phyloP scores from a whole-genome alignment of 2,113 vertebrate species.

The Hepsetus odoe region DNA sequence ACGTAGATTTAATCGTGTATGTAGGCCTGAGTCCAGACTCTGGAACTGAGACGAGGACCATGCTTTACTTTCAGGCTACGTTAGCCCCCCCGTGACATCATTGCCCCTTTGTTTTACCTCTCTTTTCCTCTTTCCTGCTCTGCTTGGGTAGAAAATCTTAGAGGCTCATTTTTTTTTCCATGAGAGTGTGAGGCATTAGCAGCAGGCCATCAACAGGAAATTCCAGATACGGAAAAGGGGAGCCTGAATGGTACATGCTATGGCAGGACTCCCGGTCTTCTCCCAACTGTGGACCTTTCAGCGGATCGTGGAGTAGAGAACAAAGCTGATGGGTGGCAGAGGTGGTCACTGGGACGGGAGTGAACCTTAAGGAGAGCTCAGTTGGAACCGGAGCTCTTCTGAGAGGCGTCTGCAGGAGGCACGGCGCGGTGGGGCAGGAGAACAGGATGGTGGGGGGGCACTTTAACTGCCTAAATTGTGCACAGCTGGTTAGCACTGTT shows the following conservation, averaged over 20 bases:
- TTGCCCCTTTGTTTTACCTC: not conserved
- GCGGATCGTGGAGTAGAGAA: slow-evolving; percentile 28
- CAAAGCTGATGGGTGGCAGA: slow-evolving; percentile 10
- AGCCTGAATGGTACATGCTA: not conserved
- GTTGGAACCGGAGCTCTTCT: slow-evolving; percentile 17
- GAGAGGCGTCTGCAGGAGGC: slow-evolving; percentile 52
- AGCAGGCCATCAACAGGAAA: slow-evolving; percentile 59
- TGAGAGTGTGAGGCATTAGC: slow-evolving; percentile 43
- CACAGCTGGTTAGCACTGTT: slow-evolving; percentile 57
- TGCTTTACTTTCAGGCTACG: slow-evolving; percentile 4
- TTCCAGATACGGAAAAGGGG: slow-evolving; percentile 45
- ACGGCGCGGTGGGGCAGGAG: slow-evolving; percentile 51
- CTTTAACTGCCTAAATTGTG: slow-evolving; percentile 69
- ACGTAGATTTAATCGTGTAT: not conserved
- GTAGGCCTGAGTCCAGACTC: not conserved
- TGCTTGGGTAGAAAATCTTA: slow-evolving; percentile 19
- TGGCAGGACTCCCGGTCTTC: slow-evolving; percentile 28
- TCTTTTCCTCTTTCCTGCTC: slow-evolving; percentile 3
- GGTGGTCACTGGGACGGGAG: slow-evolving; percentile 18
- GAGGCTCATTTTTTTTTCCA: slow-evolving; percentile 43
- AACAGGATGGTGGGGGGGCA: slow-evolving; percentile 40
- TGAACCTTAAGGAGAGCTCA: not conserved
- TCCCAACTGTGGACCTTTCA: slow-evolving; percentile 11
- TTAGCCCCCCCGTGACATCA: slow-evolving; percentile 13
- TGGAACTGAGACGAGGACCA: not conserved